Conservation (phyloP, 2,888 invertebrate genomes). For the Empis livida region DNA sequence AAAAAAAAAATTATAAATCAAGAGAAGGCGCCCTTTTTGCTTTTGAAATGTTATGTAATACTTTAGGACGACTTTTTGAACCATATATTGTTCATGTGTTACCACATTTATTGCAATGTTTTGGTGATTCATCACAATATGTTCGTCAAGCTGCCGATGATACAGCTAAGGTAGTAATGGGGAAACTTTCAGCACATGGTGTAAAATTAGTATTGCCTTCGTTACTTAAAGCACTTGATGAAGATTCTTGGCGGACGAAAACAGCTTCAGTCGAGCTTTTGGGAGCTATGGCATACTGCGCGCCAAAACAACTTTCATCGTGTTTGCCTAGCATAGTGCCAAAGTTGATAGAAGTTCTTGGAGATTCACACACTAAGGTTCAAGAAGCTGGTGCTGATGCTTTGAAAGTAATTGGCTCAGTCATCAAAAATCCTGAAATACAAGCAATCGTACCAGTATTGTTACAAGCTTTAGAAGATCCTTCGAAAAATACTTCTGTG, state of each 20-base stretch:
- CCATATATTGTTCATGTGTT: constrained; percentile 97
- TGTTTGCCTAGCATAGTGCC: constrained; percentile 98
- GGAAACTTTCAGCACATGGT: constrained; percentile 89
- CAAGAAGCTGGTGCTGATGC: constrained; percentile 96
- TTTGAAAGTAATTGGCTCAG: constrained; percentile 89
- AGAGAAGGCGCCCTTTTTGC: constrained; percentile 95
- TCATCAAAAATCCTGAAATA: constrained; percentile 97
- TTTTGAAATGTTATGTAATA: constrained; percentile 88
- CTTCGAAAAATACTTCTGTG: constrained; percentile 83
- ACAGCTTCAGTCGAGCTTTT: constrained; percentile 90
- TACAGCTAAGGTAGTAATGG: constrained; percentile 90
- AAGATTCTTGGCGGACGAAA: constrained; percentile 98
- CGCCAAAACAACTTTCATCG: constrained; percentile 95
- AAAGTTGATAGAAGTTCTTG: constrained; percentile 88
- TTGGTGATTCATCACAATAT: constrained; percentile 91
- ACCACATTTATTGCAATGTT: constrained; percentile 86
- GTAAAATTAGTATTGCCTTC: constrained; percentile 95
- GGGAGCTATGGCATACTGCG: constrained; percentile 98
- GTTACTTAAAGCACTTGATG: constrained; percentile 81
- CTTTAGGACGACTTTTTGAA: constrained; percentile 88
- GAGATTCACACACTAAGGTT: constrained; percentile 95
- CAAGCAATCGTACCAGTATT: constrained; percentile 83
- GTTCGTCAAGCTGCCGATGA: constrained; percentile 95
- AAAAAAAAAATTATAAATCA: constrained; percentile 90
- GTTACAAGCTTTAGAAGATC: constrained; percentile 87